Evolutionary conservation across 2,797 vertebrate genomes (phyloP), one percentile per base, ranked within the genome.

Genomic region (Protosalanx chinensis): DNA sequence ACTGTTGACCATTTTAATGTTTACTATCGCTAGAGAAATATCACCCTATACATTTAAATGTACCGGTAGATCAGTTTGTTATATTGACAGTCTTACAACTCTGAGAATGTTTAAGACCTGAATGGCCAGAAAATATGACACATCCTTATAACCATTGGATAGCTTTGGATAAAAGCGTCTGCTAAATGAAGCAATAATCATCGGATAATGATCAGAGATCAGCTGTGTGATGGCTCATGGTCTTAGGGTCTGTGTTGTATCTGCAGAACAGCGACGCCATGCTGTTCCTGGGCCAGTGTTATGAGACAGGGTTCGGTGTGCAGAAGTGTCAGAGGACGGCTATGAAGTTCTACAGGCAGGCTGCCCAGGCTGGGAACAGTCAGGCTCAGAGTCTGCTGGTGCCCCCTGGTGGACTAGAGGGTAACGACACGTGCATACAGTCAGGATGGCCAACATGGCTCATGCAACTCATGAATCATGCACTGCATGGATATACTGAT

Each of bases 281-380:
- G 75, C 93, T 95, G 71, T 91, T 95, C 59, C 84, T 98, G 86
- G 96, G 93, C 8, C 89, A 96, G 82, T 96, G 96, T 85, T 96
- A 94, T 64, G 93, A 96, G 89, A 89, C 83, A n/a, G 95, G 94
- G 70, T 91, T 96, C 18, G 95, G 95, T 1, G 94, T 96, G 65
- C 86, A 81, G 71, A 90, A 72, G 80, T 90, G 90, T 81, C 37
- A 87, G 74, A 86, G 64, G 5, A 91, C 87, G 13, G 95, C 96
- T 0, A 12, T 90, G 12, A 78, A 85, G 8, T 92, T 93, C 76
- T 97, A 95, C 80, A 90, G 66, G 77, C 88, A 79, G 77, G 89
- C 95, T 0, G 93, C 93, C 0, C 88, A 77, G 33, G 82, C 89
- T 0, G 95, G 94, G 15, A 94, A 92, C 81, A 59, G 76, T 32